Conservation (phyloP, 2,113 vertebrate genomes). For the Sebastes schlegelii region DNA sequence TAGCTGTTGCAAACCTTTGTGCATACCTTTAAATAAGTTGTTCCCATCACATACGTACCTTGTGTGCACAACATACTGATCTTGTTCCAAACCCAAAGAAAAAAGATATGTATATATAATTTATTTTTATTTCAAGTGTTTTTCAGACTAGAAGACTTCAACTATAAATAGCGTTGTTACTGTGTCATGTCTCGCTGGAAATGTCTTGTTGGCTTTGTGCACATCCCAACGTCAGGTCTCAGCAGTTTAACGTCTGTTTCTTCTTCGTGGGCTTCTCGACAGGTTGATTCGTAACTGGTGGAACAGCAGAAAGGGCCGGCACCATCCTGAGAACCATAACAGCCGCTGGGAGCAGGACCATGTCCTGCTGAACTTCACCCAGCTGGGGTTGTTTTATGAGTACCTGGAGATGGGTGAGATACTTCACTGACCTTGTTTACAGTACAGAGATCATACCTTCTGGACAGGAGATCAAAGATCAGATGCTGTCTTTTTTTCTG, state of each 20-base stretch:
- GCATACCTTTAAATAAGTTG: background rate
- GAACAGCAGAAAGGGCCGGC: slow-evolving; percentile 89
- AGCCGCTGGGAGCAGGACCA: slow-evolving; percentile 97
- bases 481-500: background rate
- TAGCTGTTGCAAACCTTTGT: background rate
- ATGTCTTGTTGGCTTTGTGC: background rate
- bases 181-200: background rate
- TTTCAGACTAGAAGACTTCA: background rate
- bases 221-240: background rate
- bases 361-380: slow-evolving; percentile 89
- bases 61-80: background rate
- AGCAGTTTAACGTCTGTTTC: slow-evolving; percentile 54
- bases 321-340: slow-evolving; percentile 88
- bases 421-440: background rate
- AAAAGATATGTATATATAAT: no score
- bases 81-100: background rate
- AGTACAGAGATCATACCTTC: background rate
- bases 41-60: background rate
- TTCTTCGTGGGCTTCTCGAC: slow-evolving; percentile 58
- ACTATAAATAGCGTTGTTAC: background rate
- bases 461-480: background rate
- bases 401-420: slow-evolving; percentile 96
- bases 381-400: slow-evolving; percentile 94
- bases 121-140: no score
- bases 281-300: slow-evolving; percentile 92